Conservation (phyloP, 2,113 vertebrate genomes). For the Leuciscus idus region DNA sequence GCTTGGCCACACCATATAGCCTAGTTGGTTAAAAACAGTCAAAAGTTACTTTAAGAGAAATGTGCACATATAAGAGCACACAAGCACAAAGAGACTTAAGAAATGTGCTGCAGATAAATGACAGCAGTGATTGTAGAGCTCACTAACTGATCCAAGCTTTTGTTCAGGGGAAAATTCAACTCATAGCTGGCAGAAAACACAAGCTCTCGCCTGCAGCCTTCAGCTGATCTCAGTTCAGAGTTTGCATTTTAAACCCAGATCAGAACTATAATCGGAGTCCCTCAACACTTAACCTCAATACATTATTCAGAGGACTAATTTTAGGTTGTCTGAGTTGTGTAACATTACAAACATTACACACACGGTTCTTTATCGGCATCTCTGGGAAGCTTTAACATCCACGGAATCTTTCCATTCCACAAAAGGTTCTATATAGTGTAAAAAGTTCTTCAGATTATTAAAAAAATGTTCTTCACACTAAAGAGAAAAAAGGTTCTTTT, state of each 20-base stretch:
- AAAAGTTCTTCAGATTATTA: too few species aligned
- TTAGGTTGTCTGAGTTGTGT: neutral
- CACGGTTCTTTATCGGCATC: too few species aligned
- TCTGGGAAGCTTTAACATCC: too few species aligned
- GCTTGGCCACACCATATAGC: neutral
- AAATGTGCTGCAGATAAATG: neutral
- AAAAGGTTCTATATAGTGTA: too few species aligned
- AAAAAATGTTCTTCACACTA: too few species aligned
- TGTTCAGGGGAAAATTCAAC: neutral
- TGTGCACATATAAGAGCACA: neutral
- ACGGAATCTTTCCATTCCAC: too few species aligned
- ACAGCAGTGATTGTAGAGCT: neutral
- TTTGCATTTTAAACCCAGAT: conserved; percentile 7
- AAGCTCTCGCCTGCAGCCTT: neutral
- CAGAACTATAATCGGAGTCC: neutral
- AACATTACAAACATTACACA: neutral
- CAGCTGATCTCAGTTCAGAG: conserved; percentile 30
- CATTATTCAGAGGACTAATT: neutral
- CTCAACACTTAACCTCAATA: neutral
- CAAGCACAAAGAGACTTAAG: neutral
- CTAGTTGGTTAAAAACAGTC: neutral
- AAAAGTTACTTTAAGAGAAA: neutral
- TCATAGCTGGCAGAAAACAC: neutral
- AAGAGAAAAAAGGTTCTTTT: too few species aligned
- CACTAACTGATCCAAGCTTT: neutral